Conservation (phyloP, 2,797 vertebrate genomes). For the Oreochromis mossambicus region DNA sequence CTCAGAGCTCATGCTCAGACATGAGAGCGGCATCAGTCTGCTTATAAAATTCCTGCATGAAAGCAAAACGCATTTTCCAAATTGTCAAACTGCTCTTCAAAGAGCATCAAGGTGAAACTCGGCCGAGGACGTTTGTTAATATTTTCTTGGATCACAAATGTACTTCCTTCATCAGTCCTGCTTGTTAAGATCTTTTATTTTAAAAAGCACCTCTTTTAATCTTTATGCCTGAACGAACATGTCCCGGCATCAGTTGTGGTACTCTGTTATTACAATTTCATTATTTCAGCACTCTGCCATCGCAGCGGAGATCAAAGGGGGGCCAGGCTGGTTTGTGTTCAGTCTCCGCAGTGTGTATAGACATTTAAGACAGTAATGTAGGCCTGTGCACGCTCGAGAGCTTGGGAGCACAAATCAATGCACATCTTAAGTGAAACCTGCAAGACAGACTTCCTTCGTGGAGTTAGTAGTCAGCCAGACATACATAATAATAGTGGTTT, state of each 20-base stretch:
- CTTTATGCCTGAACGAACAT: slow-evolving; percentile 44
- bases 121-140: not conserved
- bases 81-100: not conserved
- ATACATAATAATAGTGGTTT: slow-evolving; percentile 56
- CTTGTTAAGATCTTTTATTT: slow-evolving; percentile 15
- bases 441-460: slow-evolving; percentile 24
- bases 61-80: not conserved
- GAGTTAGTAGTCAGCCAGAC: slow-evolving; percentile 44
- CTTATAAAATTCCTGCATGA: not conserved
- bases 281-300: slow-evolving; percentile 61
- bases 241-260: slow-evolving; percentile 30
- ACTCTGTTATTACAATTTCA: slow-evolving; percentile 67
- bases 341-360: slow-evolving; percentile 49
- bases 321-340: slow-evolving; percentile 46
- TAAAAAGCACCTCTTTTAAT: slow-evolving; percentile 7
- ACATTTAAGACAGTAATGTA: slow-evolving; percentile 53
- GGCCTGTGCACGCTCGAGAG: slow-evolving; percentile 31
- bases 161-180: slow-evolving; percentile 3
- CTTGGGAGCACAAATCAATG: slow-evolving; percentile 64
- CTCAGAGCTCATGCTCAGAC: not conserved
- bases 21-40: not conserved
- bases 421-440: slow-evolving; percentile 53
- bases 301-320: slow-evolving; percentile 66
- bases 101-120: not conserved
- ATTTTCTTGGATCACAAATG: not conserved